A percentile compares a stretch with the other conserved stretches of the same genome.
Evolutionary conservation across 2,113 vertebrate species (phyloP).

Genomic region (Neomonachus schauinslandi): DNA sequence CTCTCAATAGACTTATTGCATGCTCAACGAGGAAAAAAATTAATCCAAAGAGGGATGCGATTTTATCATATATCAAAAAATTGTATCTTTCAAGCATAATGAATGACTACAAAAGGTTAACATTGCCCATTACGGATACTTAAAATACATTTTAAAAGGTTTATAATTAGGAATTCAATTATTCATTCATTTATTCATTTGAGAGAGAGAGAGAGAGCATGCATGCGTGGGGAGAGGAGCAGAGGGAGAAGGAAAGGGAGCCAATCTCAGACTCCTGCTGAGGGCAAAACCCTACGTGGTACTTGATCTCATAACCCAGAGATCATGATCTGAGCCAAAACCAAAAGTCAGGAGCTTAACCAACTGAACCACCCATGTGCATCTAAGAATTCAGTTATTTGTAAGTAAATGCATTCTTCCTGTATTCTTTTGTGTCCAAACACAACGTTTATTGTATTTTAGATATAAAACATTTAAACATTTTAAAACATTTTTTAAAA

Average conservation of each 20-base stretch:
- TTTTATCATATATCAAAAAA: conserved; percentile 9
- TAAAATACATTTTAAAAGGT: not conserved
- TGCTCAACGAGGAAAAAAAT: not conserved
- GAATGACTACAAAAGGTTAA: not conserved
- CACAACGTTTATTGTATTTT: conserved; percentile 43
- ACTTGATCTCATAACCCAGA: not conserved
- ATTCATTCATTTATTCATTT: not conserved
- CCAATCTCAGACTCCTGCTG: not conserved
- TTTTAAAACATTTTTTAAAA: not conserved
- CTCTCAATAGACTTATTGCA: not conserved
- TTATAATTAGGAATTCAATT: conserved; percentile 58
- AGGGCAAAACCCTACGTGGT: not conserved
- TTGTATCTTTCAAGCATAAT: not conserved
- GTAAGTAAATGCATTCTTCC: not conserved
- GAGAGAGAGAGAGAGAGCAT: not conserved
- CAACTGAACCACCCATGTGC: not conserved
- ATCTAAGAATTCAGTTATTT: conserved; percentile 40
- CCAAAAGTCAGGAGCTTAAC: not conserved
- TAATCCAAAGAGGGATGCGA: not conserved
- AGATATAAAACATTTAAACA: not conserved
- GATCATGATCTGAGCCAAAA: not conserved
- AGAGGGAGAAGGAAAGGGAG: not conserved
- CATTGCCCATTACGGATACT: not conserved
- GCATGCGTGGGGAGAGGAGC: not conserved
- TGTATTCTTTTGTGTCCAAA: not conserved